Conservation (phyloP, 2,113 vertebrate species). For the Odocoileus hemionus region DNA sequence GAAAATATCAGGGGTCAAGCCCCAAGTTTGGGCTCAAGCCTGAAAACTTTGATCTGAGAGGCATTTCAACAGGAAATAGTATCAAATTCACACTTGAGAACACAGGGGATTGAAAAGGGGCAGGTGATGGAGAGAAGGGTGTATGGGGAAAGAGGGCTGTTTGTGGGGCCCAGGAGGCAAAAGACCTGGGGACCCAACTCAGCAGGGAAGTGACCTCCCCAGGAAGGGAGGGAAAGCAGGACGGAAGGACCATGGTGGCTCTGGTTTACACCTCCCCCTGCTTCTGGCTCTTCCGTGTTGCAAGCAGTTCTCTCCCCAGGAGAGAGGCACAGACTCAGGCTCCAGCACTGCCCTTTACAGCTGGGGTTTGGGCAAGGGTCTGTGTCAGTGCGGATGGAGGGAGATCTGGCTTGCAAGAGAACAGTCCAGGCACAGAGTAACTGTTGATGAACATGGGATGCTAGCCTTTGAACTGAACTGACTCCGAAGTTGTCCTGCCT, state of each 20-base stretch:
- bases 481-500: background rate
- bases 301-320: background rate
- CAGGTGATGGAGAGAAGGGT: background rate
- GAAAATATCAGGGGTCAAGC: background rate
- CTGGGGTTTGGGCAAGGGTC: background rate
- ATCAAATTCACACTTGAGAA: background rate
- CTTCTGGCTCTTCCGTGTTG: background rate
- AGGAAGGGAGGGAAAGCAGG: background rate
- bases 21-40: background rate
- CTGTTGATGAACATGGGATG: background rate
- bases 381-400: background rate
- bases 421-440: background rate
- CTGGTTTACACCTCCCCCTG: background rate
- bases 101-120: background rate
- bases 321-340: background rate
- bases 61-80: background rate
- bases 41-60: background rate
- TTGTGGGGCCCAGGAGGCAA: background rate
- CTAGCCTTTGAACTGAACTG: background rate
- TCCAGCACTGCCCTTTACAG: background rate
- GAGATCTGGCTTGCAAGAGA: background rate
- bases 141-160: background rate
- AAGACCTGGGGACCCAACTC: background rate
- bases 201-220: background rate
- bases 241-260: background rate